These are phyloP conservation scores for Labia minor DNA, from an alignment of 2,888 invertebrate species.

Conservation along the genomic window DNA sequence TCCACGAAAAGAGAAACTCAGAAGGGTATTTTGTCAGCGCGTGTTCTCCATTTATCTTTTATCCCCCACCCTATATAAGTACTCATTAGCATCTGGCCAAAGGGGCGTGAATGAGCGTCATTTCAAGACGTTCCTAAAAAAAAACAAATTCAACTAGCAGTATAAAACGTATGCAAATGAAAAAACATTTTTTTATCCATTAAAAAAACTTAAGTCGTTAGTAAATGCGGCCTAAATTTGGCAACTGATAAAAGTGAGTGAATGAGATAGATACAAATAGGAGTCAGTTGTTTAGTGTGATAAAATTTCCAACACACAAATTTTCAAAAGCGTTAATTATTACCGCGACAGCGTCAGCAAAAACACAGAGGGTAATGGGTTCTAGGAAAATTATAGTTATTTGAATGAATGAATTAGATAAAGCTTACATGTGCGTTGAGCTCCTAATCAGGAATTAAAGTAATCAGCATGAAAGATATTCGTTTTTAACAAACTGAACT, in stretches of 20 bases:
- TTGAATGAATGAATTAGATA: constrained; percentile 7
- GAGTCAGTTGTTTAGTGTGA: background rate
- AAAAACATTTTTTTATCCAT: background rate
- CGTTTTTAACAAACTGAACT: too few relatives aligned
- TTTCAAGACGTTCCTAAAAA: background rate
- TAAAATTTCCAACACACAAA: constrained; percentile 3
- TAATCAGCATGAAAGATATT: too few relatives aligned
- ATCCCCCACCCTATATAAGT: background rate
- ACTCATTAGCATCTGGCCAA: constrained; percentile 8
- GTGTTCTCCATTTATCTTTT: constrained; percentile 13
- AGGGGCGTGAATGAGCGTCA: constrained; percentile 13
- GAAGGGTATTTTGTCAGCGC: background rate
- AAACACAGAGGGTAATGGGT: background rate
- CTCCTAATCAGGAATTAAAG: background rate
- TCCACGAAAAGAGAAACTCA: background rate
- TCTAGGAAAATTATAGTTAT: background rate
- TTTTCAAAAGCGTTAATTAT: background rate
- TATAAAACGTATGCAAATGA: constrained; percentile 1
- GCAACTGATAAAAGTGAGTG: constrained; percentile 4
- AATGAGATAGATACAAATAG: too few relatives aligned
- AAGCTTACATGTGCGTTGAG: background rate
- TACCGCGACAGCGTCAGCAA: background rate
- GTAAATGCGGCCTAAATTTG: background rate
- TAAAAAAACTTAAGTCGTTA: constrained; percentile 9
- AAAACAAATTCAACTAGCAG: background rate